Evolutionary conservation across 2,888 invertebrate species (phyloP).

Genomic region (Gibbula magus): DNA sequence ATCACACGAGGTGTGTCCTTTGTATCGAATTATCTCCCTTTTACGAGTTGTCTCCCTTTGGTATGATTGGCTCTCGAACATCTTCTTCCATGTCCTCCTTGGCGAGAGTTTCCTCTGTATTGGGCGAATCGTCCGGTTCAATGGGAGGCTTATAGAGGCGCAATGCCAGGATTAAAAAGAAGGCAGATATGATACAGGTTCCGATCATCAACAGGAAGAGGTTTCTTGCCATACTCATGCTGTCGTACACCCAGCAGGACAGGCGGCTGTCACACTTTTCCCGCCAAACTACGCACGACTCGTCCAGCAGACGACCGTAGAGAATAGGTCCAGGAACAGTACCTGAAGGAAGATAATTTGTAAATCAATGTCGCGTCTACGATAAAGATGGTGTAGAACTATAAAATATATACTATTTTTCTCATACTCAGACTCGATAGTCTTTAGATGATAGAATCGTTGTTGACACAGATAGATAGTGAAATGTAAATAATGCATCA

Average conservation of each 20-base stretch:
- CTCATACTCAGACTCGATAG: too few relatives aligned
- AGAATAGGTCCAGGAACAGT: constrained; percentile 82
- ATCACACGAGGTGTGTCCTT: too few relatives aligned
- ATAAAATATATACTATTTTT: too few relatives aligned
- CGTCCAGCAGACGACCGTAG: constrained; percentile 84
- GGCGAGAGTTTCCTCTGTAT: background rate
- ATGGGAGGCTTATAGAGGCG: constrained; percentile 77
- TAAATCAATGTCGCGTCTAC: too few relatives aligned
- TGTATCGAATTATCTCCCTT: background rate
- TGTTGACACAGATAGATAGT: background rate
- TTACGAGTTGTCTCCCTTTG: background rate
- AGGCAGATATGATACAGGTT: constrained; percentile 39
- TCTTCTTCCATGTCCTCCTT: background rate
- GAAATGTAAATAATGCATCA: background rate
- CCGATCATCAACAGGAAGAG: constrained; percentile 38
- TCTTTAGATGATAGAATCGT: background rate
- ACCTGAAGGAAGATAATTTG: constrained; percentile 37
- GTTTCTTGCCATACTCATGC: constrained; percentile 77
- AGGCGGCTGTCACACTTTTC: constrained; percentile 80
- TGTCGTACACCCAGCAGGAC: constrained; percentile 83
- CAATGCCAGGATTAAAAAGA: constrained; percentile 80
- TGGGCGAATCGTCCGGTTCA: background rate
- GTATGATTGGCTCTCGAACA: background rate
- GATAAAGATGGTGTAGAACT: too few relatives aligned
- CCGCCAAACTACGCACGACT: constrained; percentile 82